Evolutionary conservation across 2,113 vertebrate species (phyloP).

Genomic region (Tetrao urogallus): DNA sequence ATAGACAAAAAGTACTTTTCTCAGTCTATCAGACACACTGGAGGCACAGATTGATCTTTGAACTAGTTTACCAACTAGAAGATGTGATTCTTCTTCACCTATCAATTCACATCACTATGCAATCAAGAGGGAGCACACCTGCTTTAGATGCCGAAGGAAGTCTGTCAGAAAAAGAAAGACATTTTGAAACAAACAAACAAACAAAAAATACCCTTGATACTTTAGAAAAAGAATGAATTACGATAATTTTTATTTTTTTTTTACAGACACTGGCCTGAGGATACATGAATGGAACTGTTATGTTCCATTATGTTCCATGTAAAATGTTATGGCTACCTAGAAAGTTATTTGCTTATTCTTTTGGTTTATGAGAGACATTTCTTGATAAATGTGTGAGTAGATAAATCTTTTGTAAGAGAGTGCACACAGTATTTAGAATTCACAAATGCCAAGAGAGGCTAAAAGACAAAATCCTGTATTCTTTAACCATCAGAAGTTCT

Average conservation of each 20-base stretch:
- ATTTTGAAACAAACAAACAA: background rate
- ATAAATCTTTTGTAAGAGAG: conserved; percentile 18
- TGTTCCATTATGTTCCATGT: too few species aligned
- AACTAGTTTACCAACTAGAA: background rate
- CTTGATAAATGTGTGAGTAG: background rate
- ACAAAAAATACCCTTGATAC: background rate
- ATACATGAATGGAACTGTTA: background rate
- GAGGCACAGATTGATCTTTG: background rate
- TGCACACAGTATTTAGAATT: conserved; percentile 35
- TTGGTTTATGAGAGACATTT: conserved; percentile 13
- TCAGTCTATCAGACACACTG: accelerated
- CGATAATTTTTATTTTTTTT: background rate
- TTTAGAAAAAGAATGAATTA: background rate
- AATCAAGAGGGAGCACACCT: background rate
- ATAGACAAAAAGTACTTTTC: background rate
- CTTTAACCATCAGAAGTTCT: conserved; percentile 23
- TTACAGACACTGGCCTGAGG: background rate
- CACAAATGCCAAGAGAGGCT: conserved; percentile 51
- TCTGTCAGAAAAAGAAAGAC: background rate
- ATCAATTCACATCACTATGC: background rate
- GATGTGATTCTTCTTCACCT: background rate
- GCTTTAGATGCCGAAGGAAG: background rate
- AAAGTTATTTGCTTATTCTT: background rate
- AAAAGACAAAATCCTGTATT: conserved; percentile 46
- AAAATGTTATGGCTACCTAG: background rate